Conservation (phyloP, 2,888 invertebrate species). For the Trissolcus brochymenae region DNA sequence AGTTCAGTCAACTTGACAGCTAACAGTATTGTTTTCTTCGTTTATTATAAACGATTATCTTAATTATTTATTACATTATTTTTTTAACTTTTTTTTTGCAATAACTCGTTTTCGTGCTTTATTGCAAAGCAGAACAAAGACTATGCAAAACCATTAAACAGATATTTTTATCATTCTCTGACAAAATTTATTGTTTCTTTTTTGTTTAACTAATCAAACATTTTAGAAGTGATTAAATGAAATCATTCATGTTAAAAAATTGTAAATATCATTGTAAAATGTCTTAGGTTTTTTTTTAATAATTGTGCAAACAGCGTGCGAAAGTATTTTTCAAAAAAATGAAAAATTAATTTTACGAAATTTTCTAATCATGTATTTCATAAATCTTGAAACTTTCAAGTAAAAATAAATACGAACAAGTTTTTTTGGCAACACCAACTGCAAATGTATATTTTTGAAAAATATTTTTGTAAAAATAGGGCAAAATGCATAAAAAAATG, state of each 20-base stretch:
- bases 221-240: background rate
- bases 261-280: conserved; percentile 61
- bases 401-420: too few species aligned
- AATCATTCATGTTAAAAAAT: conserved; percentile 29
- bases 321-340: conserved; percentile 24
- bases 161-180: too few species aligned
- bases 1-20: conserved; percentile 10
- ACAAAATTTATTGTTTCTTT: too few species aligned
- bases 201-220: too few species aligned
- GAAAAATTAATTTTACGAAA: background rate
- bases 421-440: background rate
- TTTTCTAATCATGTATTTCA: background rate
- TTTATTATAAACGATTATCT: conserved; percentile 1
- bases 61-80: conserved; percentile 13
- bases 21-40: conserved; percentile 44
- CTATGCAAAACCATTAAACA: too few species aligned
- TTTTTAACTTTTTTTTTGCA: conserved; percentile 1
- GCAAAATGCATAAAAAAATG: background rate
- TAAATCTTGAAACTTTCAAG: too few species aligned
- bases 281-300: conserved; percentile 46
- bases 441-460: conserved; percentile 35
- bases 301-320: conserved; percentile 16
- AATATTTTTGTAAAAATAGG: conserved; percentile 21
- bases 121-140: too few species aligned
- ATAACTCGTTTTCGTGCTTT: too few species aligned